These are phyloP conservation scores for Apocheima hispidaria DNA, from an alignment of 2,888 invertebrate species.

Conservation along the genomic window DNA sequence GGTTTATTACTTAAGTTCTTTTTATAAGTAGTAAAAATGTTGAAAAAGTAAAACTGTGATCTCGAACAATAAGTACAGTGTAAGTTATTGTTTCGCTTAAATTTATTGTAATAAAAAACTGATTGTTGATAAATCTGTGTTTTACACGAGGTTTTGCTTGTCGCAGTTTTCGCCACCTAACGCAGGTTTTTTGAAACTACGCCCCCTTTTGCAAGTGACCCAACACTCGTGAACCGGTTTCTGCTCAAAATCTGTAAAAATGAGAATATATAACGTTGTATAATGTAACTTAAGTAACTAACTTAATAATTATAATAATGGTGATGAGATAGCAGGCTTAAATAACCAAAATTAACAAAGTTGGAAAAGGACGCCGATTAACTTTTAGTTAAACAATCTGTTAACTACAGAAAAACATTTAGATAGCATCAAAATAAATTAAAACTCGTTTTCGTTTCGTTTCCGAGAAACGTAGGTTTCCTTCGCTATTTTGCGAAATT, in stretches of 20 bases:
- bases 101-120: constrained; percentile 58
- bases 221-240: constrained; percentile 78
- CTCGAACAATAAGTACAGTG: constrained; percentile 79
- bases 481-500: constrained; percentile 39
- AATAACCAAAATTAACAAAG: neutral
- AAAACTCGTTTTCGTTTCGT: too few relatives aligned
- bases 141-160: constrained; percentile 57
- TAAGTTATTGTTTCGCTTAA: constrained; percentile 78
- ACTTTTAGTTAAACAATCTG: neutral
- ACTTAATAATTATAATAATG: too few relatives aligned
- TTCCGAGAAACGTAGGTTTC: constrained; percentile 19
- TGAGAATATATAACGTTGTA: too few relatives aligned
- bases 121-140: constrained; percentile 35
- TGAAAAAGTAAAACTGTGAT: constrained; percentile 68
- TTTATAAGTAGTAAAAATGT: constrained; percentile 31
- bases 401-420: constrained; percentile 9
- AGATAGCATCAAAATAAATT: constrained; percentile 11
- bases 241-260: constrained; percentile 68
- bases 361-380: neutral
- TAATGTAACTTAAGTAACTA: too few relatives aligned
- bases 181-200: constrained; percentile 75
- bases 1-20: constrained; percentile 38
- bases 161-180: constrained; percentile 62
- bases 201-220: constrained; percentile 80
- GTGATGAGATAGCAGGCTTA: too few relatives aligned